Evolutionary conservation across 2,113 vertebrate species (phyloP), one percentile per base, ranked within the genome.

Genomic region (Cyanoliseus patagonus): DNA sequence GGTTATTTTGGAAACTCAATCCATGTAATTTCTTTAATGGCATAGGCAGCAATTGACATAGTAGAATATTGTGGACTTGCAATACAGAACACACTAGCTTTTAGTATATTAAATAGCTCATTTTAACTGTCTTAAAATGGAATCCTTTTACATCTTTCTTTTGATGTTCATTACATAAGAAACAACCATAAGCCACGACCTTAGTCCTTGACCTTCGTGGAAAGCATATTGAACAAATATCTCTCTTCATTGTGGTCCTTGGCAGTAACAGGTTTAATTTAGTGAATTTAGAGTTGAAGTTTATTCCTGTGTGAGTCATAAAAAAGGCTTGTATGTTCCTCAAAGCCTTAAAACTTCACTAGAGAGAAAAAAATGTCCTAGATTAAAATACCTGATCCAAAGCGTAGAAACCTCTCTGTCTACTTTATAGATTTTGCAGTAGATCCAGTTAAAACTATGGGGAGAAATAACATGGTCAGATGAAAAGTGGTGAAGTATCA

Each of bases 11-110:
- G 93, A 97, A 95, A 95, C 67, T 66, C 59, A 83, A 59, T 91
- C 69, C 44, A 75, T 91, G 94, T 92, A 93, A 95, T 96, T 96
- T 96, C 78, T 95, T 91, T 95, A 96, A 95, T 93, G 81, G 75
- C 74, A 77, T 64, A 64, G 74, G 70, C 85, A 97, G 62, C 70
- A 95, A 57, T 41, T 93, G 93, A 74, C 85, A 69, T 83, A 69
- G 75, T 81, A 41, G 91, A 91, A 92, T 57, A 68, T 13, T 55
- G 70, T 78, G 81, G 69, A 28, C 75, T 94, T 82, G 81, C 76
- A 92, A 78, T 83, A 35, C 19, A n/a, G 37, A 59, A 23, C 1
- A 1, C 27, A 13, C 67, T 73, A 75, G 84, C 69, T 94, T 94
- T 95, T 88, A 92, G 69, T 75, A 35, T 94, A 93, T 97, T 97